phyloP scores from a whole-genome alignment of 2,113 vertebrate genomes.

The Redunca redunca region DNA sequence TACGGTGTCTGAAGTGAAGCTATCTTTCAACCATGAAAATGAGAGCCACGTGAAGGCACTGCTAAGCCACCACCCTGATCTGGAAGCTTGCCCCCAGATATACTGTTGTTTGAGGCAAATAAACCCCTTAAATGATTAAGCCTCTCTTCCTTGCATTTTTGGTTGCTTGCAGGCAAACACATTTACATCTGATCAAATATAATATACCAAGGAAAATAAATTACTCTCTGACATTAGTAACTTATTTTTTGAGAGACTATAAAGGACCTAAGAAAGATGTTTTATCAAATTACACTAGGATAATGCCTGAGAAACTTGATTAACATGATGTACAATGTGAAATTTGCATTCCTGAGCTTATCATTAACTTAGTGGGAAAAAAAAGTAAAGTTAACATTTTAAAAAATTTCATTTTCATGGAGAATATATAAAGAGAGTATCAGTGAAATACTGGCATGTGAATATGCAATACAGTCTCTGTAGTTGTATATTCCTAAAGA shows the following conservation, averaged over 20 bases:
- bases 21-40: background rate
- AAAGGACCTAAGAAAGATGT: background rate
- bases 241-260: conserved; percentile 26
- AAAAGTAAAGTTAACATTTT: background rate
- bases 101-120: background rate
- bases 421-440: background rate
- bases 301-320: background rate
- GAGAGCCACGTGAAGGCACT: background rate
- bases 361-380: background rate
- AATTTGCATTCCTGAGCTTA: background rate
- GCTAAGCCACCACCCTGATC: background rate
- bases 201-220: background rate
- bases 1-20: background rate
- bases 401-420: background rate
- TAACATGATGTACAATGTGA: background rate
- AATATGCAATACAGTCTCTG: background rate
- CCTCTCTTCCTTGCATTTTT: background rate
- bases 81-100: background rate
- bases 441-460: background rate
- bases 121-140: background rate
- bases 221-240: background rate
- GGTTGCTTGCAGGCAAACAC: background rate
- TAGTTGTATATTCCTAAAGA: background rate
- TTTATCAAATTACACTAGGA: background rate
- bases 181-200: background rate